These are phyloP conservation scores for Eupeodes luniger DNA, from an alignment of 2,888 invertebrate species.

Conservation along the genomic window DNA sequence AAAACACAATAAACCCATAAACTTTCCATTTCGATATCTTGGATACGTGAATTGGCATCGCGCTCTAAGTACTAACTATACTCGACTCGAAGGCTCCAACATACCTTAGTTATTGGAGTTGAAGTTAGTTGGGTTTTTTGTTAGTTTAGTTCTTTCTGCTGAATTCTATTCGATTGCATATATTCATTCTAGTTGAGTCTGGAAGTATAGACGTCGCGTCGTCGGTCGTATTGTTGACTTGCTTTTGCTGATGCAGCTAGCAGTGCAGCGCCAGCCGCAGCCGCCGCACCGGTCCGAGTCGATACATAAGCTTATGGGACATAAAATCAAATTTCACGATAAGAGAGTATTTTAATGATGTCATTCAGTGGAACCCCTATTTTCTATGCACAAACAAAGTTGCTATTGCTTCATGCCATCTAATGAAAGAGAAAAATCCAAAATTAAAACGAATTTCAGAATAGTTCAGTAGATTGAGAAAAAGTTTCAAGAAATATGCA, in stretches of 20 bases:
- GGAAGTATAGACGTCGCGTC: neutral
- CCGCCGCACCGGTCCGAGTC: neutral
- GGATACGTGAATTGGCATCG: slow-evolving; percentile 31
- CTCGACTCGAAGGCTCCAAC: neutral
- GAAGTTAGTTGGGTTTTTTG: neutral
- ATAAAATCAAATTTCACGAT: slow-evolving; percentile 75
- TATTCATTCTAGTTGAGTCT: slow-evolving; percentile 10
- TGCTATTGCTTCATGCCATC: slow-evolving; percentile 9
- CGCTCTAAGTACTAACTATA: slow-evolving; percentile 36
- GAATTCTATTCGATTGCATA: slow-evolving; percentile 18
- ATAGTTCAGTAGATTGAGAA: slow-evolving; percentile 47
- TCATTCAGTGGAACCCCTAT: slow-evolving; percentile 72
- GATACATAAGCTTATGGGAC: slow-evolving; percentile 58
- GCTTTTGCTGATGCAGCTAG: slow-evolving; percentile 1
- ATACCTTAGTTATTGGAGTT: neutral
- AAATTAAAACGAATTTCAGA: slow-evolving; percentile 47
- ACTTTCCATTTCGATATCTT: slow-evolving; percentile 75
- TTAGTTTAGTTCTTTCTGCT: neutral
- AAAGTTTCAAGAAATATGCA: slow-evolving; percentile 39
- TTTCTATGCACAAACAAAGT: neutral
- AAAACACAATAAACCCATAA: slow-evolving; percentile 74
- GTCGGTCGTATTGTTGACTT: slow-evolving; percentile 38
- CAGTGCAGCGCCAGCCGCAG: no score
- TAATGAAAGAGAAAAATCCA: slow-evolving; percentile 67
- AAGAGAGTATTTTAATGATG: slow-evolving; percentile 73